These are phyloP conservation scores for Heliothis virescens DNA, from an alignment of 1,140 invertebrate genomes.

Conservation along the genomic window DNA sequence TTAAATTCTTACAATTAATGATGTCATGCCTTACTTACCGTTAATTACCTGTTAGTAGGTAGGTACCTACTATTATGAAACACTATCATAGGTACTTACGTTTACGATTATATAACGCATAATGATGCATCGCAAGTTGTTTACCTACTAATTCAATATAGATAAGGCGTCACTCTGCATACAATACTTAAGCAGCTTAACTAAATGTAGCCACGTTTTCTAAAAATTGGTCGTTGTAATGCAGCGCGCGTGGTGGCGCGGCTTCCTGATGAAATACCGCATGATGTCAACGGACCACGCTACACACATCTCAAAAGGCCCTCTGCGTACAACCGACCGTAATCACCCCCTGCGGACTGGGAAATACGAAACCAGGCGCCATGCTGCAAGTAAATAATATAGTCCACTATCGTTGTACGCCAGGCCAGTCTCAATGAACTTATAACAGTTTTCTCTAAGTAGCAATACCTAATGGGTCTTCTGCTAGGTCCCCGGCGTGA, in stretches of 20 bases:
- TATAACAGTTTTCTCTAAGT: neutral
- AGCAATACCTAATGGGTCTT: neutral
- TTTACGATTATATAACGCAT: too few relatives aligned
- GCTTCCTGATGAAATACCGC: conserved; percentile 18
- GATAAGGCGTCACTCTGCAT: neutral
- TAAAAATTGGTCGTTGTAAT: conserved; percentile 2
- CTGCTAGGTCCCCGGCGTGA: neutral
- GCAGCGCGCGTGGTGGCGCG: neutral
- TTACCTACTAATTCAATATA: neutral
- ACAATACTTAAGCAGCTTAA: neutral
- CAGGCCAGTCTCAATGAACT: too few relatives aligned
- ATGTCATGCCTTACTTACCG: too few relatives aligned
- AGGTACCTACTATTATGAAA: too few relatives aligned
- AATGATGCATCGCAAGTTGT: neutral
- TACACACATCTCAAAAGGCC: neutral
- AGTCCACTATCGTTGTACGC: too few relatives aligned
- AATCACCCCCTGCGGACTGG: too few relatives aligned
- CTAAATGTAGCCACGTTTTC: neutral
- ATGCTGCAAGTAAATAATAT: too few relatives aligned
- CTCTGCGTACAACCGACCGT: neutral
- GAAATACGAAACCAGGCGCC: too few relatives aligned
- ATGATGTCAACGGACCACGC: conserved; percentile 1
- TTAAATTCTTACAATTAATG: too few relatives aligned
- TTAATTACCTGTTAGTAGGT: too few relatives aligned
- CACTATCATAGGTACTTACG: too few relatives aligned